phyloP scores from a whole-genome alignment of 2,888 invertebrate species.

The Biston betularia region DNA sequence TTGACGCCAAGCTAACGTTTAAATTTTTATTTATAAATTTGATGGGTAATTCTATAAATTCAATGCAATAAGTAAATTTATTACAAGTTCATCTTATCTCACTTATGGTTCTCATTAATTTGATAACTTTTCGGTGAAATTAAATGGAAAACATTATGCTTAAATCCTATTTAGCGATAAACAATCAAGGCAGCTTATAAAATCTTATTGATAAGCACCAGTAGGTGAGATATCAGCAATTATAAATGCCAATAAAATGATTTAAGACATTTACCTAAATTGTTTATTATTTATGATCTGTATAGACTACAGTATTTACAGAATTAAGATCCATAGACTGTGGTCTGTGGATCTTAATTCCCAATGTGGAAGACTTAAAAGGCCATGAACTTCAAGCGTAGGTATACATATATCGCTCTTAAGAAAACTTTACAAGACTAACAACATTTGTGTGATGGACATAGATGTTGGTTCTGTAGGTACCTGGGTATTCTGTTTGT shows the following conservation, averaged over 20 bases:
- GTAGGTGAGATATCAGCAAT: not conserved
- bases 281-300: not conserved
- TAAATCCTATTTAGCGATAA: conserved; percentile 11
- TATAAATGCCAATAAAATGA: not conserved
- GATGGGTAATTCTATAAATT: not conserved
- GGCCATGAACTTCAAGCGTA: no score
- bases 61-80: not conserved
- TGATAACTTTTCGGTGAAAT: conserved; percentile 21
- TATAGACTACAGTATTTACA: not conserved
- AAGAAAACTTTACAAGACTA: no score
- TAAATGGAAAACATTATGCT: conserved; percentile 27
- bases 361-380: no score
- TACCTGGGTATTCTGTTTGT: no score
- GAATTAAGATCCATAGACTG: not conserved
- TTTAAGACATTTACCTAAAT: not conserved
- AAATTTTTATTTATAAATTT: no score
- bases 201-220: conserved; percentile 2
- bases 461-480: no score
- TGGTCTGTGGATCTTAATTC: not conserved
- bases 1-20: no score
- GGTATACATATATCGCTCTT: no score
- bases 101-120: conserved; percentile 1
- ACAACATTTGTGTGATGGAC: no score
- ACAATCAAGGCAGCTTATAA: conserved; percentile 22
- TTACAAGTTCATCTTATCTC: conserved; percentile 3